phyloP scores from a whole-genome alignment of 1,140 invertebrate genomes.

The Hylaeus anthracinus region DNA sequence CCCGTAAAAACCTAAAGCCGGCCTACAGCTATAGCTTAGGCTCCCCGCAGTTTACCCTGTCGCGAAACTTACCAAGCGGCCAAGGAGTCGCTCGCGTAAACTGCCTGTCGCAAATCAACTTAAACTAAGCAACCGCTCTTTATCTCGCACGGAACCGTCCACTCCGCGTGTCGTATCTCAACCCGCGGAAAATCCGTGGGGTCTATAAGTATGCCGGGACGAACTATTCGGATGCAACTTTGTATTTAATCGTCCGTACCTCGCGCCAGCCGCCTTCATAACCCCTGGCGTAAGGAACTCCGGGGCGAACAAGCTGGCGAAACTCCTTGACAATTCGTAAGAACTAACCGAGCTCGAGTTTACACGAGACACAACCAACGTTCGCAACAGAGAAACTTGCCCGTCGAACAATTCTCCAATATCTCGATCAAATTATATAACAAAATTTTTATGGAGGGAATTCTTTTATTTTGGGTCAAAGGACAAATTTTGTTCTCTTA shows the following conservation, averaged over 20 bases:
- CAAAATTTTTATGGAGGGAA: too few species aligned
- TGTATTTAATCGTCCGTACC: slow-evolving; percentile 60
- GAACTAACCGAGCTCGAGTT: slow-evolving; percentile 62
- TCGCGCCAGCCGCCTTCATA: slow-evolving; percentile 31
- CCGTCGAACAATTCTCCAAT: slow-evolving; percentile 7
- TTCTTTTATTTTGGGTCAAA: too few species aligned
- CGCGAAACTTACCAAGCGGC: slow-evolving; percentile 25
- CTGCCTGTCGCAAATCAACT: slow-evolving; percentile 43
- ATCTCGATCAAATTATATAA: slow-evolving; percentile 50
- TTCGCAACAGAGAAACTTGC: slow-evolving; percentile 48
- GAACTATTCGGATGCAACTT: slow-evolving; percentile 50
- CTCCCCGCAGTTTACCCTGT: neutral
- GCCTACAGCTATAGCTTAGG: slow-evolving; percentile 21
- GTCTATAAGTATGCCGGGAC: slow-evolving; percentile 25
- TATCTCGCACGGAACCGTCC: slow-evolving; percentile 37
- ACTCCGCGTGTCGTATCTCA: slow-evolving; percentile 12
- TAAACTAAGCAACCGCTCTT: slow-evolving; percentile 33
- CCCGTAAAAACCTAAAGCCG: slow-evolving; percentile 31
- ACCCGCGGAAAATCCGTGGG: slow-evolving; percentile 38
- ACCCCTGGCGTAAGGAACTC: slow-evolving; percentile 33
- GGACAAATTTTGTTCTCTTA: too few species aligned
- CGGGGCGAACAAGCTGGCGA: slow-evolving; percentile 10
- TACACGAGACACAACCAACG: slow-evolving; percentile 32
- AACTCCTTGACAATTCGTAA: slow-evolving; percentile 63
- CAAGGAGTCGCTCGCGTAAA: slow-evolving; percentile 41